Evolutionary conservation across 2,888 invertebrate genomes (phyloP), one percentile per base, ranked within the genome.

Genomic region (Theretra japonica): DNA sequence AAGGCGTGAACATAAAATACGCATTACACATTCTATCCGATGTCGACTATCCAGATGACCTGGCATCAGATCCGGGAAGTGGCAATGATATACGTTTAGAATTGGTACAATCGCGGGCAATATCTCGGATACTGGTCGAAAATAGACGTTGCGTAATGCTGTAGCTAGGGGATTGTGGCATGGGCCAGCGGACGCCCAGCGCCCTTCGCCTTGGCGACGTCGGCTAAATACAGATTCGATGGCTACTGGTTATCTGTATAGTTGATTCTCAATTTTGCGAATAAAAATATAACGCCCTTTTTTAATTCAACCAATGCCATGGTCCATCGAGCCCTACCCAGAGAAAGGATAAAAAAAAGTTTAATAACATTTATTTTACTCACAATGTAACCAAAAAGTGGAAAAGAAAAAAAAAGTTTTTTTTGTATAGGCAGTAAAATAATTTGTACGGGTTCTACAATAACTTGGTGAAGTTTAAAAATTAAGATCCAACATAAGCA

Each of bases 141-240:
- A 79, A 79, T 80, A 80, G 77, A 73, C 53, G 21, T 75, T 76
- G 73, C 75, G 76, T 59, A 70, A 59, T 25, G 23, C 33, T 21
- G 33, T 30, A 57, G 25, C 58, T 58, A 53, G n/a, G 19, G 23
- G 58, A 25, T 15, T 76, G 79, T 79, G 77, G 79, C 58, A 70
- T 41, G 11, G 72, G 41, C 76, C 79, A 75, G 76, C 74, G 74
- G 70, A 70, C 73, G 82, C 79, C 82, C 83, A 83, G 75, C 74
- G 83, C 83, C 83, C 83, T 83, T 83, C 79, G 80, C 83, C 83
- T 83, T 83, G 80, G 72, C 53, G n/a, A 53, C 74, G 71, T 73
- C 73, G 21, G 71, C 33, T 76, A 79, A 82, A 80, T 79, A 80
- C 81, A 80, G 82, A 77, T 81, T 77, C 75, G 77, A 74, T 56